Conservation (phyloP, 2,888 invertebrate genomes). For the Poecilus cupreus region DNA sequence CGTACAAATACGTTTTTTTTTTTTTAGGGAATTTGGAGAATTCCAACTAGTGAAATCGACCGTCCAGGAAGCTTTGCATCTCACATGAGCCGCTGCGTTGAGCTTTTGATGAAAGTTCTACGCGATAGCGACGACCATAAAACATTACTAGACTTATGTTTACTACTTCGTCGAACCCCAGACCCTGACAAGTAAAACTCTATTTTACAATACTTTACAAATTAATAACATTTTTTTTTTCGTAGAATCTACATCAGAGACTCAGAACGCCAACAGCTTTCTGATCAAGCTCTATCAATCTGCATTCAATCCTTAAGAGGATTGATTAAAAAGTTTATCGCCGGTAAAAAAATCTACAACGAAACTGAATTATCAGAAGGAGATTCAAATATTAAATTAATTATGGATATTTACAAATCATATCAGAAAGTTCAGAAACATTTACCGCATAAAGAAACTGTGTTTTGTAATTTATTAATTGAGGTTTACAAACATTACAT, state of each 20-base stretch:
- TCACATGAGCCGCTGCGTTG: conserved; percentile 91
- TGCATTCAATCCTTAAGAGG: conserved; percentile 82
- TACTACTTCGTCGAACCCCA: conserved; percentile 86
- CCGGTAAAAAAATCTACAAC: conserved; percentile 63
- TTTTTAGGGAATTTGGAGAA: conserved; percentile 90
- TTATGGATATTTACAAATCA: conserved; percentile 79
- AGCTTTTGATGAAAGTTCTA: conserved; percentile 87
- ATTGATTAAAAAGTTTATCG: conserved; percentile 74
- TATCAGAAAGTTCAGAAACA: conserved; percentile 83
- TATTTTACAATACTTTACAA: not conserved
- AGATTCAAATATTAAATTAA: conserved; percentile 71
- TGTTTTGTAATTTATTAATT: conserved; percentile 79
- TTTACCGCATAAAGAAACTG: conserved; percentile 75
- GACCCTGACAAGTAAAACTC: conserved; percentile 85
- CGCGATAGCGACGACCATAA: conserved; percentile 87
- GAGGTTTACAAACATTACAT: conserved; percentile 83
- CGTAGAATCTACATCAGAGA: conserved; percentile 88
- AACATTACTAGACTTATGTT: conserved; percentile 85
- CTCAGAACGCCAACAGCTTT: conserved; percentile 86
- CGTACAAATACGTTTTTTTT: conserved; percentile 26
- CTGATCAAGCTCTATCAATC: conserved; percentile 85
- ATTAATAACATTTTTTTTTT: conserved; percentile 60
- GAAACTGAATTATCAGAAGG: conserved; percentile 62
- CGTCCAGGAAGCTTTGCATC: conserved; percentile 93
- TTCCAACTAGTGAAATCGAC: conserved; percentile 92